phyloP scores from a whole-genome alignment of 2,797 vertebrate genomes.

The Lepus townsendii region DNA sequence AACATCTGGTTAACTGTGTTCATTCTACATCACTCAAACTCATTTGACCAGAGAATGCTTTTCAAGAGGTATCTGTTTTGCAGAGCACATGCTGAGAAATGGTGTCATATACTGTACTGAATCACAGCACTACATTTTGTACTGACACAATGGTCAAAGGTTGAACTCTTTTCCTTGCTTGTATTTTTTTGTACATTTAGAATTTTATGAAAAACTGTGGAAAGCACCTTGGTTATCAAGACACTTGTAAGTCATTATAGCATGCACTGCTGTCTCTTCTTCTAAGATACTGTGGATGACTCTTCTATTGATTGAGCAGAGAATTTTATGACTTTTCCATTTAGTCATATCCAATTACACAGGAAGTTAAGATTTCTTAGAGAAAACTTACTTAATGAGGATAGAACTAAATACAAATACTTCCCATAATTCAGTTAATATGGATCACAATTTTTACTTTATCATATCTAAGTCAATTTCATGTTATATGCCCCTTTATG shows the following conservation, averaged over 20 bases:
- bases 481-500: neutral
- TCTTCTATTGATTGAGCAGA: neutral
- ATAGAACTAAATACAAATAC: neutral
- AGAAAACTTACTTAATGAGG: neutral
- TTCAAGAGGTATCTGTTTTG: constrained; percentile 43
- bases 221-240: neutral
- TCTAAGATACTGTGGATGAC: accelerated
- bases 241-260: neutral
- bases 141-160: constrained; percentile 9
- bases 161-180: neutral
- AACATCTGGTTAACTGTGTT: constrained; percentile 56
- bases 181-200: constrained; percentile 27
- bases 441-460: constrained; percentile 15
- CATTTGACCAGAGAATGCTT: constrained; percentile 55
- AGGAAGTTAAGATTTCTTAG: constrained; percentile 3
- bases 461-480: neutral
- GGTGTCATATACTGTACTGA: neutral
- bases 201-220: constrained; percentile 12
- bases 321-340: constrained; percentile 31
- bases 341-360: neutral
- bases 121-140: neutral
- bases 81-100: constrained; percentile 21
- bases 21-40: constrained; percentile 56
- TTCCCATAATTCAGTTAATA: neutral
- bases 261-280: neutral